Base-by-base conservation (phyloP, 2,888 invertebrate species). In the Drosophila anceps region DNA sequence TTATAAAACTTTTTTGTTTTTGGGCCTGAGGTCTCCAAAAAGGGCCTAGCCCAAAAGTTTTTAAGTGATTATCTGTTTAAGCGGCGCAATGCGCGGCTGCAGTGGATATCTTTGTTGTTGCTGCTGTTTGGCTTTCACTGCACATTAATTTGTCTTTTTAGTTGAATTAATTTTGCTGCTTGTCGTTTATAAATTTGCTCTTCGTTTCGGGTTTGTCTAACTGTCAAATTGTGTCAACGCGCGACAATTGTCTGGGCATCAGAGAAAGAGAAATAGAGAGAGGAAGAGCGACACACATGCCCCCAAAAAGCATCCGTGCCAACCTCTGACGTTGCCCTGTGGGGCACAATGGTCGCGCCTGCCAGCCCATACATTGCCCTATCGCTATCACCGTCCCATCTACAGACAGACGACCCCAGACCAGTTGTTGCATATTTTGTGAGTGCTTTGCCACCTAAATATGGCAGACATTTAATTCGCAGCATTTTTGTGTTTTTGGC, bases 171-270 rank as follows among this genome's bases (percentile, higher is more conserved):
- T 82, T 84, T 82, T 67, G 75, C 67, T 79, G 81, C 76, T 78
- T 82, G 82, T 88, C 88, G 84, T 70, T 88, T 84, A 80, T 86
- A 84, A 86, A 82, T 86, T 83, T 88, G 84, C 82, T 84, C 86
- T 85, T 86, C 78, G 62, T 84, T 86, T 88, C 71, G 88, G 81
- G 81, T 79, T 85, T 88, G 79, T 88, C 88, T 88, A 88, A 83
- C 75, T 79, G 83, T 85, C 85, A 88, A 88, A 85, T 88, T 81
- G 83, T 84, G 84, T 88, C 90, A 90, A 82, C 87, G 70, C 69
- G 63, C 69, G 13, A 66, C 82, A 65, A 84, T 84, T 84, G 89
- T 88, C 89, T 84, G 81, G 81, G 55, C 41, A 35, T 9, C 57
- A 53, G 24, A 24, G 24, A 55, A 37, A 62, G 59, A 57, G 13